Evolutionary conservation across 2,113 vertebrate genomes (phyloP).

Genomic region (Otocyon megalotis): DNA sequence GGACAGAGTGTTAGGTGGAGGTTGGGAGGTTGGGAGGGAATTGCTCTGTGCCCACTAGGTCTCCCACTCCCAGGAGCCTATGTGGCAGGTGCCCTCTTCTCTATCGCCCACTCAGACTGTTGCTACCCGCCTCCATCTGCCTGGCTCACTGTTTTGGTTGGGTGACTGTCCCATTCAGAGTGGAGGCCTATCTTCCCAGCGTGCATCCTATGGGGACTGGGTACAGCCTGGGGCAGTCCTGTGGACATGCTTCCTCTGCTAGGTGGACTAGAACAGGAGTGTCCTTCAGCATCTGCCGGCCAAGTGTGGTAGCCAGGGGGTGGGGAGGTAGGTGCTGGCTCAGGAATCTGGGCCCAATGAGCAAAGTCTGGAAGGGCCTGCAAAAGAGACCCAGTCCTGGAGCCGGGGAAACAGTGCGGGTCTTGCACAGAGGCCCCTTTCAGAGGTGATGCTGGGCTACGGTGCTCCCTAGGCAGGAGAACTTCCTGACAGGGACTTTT

Average conservation of each 20-base stretch:
- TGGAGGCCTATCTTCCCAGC: fast-evolving
- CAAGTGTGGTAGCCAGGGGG: no score
- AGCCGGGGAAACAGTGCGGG: fast-evolving
- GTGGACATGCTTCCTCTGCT: fast-evolving
- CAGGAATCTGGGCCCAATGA: background rate
- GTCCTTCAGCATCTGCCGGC: background rate
- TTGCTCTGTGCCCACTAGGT: background rate
- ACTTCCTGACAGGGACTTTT: background rate
- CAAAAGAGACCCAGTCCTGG: fast-evolving
- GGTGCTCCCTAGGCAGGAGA: background rate
- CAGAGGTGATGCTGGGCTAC: background rate
- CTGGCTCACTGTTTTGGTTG: background rate
- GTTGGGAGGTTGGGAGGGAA: fast-evolving
- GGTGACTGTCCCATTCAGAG: background rate
- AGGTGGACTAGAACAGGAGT: fast-evolving
- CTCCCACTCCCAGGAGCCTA: no score
- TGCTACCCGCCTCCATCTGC: background rate
- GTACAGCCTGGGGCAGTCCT: fast-evolving
- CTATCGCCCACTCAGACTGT: fast-evolving
- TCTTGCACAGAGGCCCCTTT: background rate
- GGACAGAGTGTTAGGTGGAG: no score
- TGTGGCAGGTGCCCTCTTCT: background rate
- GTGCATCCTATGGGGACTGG: no score
- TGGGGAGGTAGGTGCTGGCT: background rate
- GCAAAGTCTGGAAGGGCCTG: background rate